phyloP scores from a whole-genome alignment of 2,888 invertebrate species.

The Hydroisotoma schaefferi region DNA sequence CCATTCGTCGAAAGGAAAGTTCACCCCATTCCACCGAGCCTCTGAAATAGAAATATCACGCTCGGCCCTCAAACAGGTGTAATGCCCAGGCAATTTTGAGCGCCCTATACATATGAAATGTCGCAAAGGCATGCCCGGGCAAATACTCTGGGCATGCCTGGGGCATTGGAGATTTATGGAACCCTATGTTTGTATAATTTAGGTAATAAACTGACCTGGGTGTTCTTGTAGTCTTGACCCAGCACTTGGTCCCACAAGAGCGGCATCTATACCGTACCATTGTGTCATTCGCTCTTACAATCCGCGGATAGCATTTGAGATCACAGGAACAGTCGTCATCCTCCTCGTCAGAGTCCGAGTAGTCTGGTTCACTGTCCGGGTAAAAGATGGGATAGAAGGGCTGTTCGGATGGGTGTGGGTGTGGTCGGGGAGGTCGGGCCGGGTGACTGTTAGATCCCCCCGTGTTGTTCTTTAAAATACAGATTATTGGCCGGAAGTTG shows the following conservation, averaged over 20 bases:
- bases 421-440: conserved; percentile 6
- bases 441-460: conserved; percentile 19
- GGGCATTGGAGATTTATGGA: no score
- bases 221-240: conserved; percentile 11
- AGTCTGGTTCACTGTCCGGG: background rate
- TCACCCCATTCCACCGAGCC: no score
- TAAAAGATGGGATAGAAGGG: conserved; percentile 21
- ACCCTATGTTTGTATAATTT: no score
- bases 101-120: no score
- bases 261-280: conserved; percentile 16
- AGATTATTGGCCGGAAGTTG: conserved; percentile 36
- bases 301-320: conserved; percentile 27
- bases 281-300: conserved; percentile 18
- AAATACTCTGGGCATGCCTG: no score
- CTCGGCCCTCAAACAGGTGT: no score
- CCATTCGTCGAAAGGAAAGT: no score
- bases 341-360: conserved; percentile 2
- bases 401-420: conserved; percentile 12
- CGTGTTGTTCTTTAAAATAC: conserved; percentile 25
- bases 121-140: no score
- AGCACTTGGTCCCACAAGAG: conserved; percentile 32
- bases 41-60: no score
- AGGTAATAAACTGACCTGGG: no score
- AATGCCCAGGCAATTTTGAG: no score
- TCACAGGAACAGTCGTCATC: conserved; percentile 40